Conservation (phyloP, 2,888 invertebrate species). For the Catocala nupta region DNA sequence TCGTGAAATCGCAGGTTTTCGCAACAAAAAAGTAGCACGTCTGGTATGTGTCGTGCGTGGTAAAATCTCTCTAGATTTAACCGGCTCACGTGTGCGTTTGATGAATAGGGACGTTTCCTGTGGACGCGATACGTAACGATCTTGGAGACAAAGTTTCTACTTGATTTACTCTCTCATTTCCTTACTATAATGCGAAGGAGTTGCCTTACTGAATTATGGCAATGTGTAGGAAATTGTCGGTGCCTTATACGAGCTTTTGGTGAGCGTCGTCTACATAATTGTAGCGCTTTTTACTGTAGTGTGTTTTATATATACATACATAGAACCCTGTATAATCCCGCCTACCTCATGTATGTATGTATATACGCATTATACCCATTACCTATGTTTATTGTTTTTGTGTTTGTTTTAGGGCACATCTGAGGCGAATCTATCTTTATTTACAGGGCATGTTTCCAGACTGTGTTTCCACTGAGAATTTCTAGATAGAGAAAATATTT, state of each 20-base stretch:
- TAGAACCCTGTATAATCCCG: no score
- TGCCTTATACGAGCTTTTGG: neutral
- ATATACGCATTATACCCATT: no score
- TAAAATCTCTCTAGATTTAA: conserved; percentile 39
- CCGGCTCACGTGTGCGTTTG: conserved; percentile 56
- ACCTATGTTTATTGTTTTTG: no score
- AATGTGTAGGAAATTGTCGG: neutral
- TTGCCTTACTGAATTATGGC: conserved; percentile 27
- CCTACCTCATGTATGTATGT: no score
- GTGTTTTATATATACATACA: no score
- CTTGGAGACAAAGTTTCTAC: conserved; percentile 48
- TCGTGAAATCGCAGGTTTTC: neutral
- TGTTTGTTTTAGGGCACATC: no score
- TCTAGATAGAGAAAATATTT: no score
- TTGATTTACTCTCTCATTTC: conserved; percentile 56
- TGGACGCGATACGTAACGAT: conserved; percentile 36
- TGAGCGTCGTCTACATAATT: neutral
- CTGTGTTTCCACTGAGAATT: no score
- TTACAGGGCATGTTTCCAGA: no score
- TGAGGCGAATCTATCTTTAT: no score
- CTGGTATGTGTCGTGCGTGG: conserved; percentile 33
- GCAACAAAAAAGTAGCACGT: conserved; percentile 2
- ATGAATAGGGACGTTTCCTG: conserved; percentile 56
- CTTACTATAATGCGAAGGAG: conserved; percentile 30
- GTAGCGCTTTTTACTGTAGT: no score